phyloP scores from a whole-genome alignment of 2,888 invertebrate species.

The Dryadula phaetusa region DNA sequence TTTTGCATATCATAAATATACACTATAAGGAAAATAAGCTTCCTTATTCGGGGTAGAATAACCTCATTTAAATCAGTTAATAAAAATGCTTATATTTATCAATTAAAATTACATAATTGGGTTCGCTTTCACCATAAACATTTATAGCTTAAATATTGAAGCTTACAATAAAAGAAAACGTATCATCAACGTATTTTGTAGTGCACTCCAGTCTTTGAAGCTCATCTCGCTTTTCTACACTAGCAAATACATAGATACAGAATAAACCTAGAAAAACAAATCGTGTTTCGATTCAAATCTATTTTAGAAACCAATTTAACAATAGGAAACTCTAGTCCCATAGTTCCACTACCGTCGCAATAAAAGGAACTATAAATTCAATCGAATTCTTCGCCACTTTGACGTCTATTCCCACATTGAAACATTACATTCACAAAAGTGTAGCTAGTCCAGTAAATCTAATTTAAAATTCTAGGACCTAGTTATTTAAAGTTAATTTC shows the following conservation, averaged over 20 bases:
- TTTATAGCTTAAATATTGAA: background rate
- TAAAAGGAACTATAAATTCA: slow-evolving; percentile 65
- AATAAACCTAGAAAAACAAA: slow-evolving; percentile 36
- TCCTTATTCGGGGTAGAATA: background rate
- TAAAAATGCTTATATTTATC: background rate
- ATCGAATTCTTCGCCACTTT: slow-evolving; percentile 69
- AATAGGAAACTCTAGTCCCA: slow-evolving; percentile 47
- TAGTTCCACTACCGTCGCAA: slow-evolving; percentile 54
- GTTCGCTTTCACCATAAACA: background rate
- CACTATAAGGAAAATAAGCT: background rate
- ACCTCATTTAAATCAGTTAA: background rate
- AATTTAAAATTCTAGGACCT: slow-evolving; percentile 56
- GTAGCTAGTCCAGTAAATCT: slow-evolving; percentile 69
- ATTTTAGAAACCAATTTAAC: slow-evolving; percentile 45
- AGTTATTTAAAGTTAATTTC: slow-evolving; percentile 37
- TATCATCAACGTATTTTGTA: slow-evolving; percentile 11
- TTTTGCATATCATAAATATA: slow-evolving; percentile 12
- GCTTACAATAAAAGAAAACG: background rate
- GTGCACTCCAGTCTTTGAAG: slow-evolving; percentile 15
- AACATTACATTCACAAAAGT: slow-evolving; percentile 64
- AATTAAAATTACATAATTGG: background rate
- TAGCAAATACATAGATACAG: slow-evolving; percentile 26
- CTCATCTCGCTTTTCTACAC: slow-evolving; percentile 24
- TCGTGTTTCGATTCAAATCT: slow-evolving; percentile 44
- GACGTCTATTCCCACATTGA: slow-evolving; percentile 59